Base-by-base conservation (phyloP, 1,140 invertebrate genomes). In the Drosophila persimilis region DNA sequence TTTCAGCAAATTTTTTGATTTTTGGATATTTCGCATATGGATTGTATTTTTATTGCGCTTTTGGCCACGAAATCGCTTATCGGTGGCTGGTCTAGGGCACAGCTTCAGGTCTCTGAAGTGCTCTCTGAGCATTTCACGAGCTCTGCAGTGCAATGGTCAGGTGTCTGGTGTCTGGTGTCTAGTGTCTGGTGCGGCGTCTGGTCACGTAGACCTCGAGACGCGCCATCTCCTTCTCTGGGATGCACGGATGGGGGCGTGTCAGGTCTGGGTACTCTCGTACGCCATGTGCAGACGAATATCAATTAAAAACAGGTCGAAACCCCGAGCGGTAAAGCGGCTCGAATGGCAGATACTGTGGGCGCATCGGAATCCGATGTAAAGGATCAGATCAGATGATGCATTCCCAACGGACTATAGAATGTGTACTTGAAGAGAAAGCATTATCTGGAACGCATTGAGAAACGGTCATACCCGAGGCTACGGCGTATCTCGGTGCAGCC, bases 71-170 rank as follows among this genome's bases (percentile, higher is more conserved):
- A 35, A 31, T 31, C 31, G 31, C 31, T 31, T 31, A 24, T 50
- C 47, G 45, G 35, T 39, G 53, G 29, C 11, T 9, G 41, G 51
- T 51, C 69, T 73, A 73, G 80, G 80, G 76, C 80, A 76, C 65
- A 43, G 41, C 44, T 53, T 60, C 43, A 17, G 41, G 2, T 53
- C 31, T 53, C 22, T 15, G 24, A 24, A 24, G 5, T 24, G 8
- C 29, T 39, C 50, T 35, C 31, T 31, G 29, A 31, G 29, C 8
- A 31, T 2, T 31, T 29, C 29, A 29, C 29, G 29, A 29, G 31
- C 31, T 39, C 35, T 39, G 35, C 35, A 39, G 35, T 39, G 11
- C 35, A 39, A 13, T 0, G 13, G 9, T 9, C 13, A 24, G 20
- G 4, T 24, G 8, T 55, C 22, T 50, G 35, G 51, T 47, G n/a